Evolutionary conservation across 2,888 invertebrate species (phyloP).

Genomic region (Agrochola litura): DNA sequence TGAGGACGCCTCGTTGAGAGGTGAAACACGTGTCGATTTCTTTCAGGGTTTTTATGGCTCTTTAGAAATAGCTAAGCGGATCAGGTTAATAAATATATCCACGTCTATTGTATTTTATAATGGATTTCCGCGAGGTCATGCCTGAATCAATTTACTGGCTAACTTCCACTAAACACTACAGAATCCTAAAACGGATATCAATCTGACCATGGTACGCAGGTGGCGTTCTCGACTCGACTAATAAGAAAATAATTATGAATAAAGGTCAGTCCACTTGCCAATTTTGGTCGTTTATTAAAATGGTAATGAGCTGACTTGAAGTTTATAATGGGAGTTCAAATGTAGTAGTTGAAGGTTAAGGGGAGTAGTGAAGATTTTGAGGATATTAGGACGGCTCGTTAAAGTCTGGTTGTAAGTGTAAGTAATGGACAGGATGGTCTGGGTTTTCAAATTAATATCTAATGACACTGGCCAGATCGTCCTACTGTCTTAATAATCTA

Average conservation of each 20-base stretch:
- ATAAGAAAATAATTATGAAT: slow-evolving; percentile 80
- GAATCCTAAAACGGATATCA: slow-evolving; percentile 60
- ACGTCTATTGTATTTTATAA: no score
- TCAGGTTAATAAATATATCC: no score
- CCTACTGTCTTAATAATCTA: no score
- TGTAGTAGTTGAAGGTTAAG: slow-evolving; percentile 47
- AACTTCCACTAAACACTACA: neutral
- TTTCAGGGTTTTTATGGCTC: no score
- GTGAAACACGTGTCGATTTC: no score
- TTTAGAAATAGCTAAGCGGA: no score
- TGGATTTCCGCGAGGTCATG: no score
- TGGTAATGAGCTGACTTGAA: slow-evolving; percentile 67
- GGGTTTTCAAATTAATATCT: neutral
- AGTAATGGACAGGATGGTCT: neutral
- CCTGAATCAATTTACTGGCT: no score
- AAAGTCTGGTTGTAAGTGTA: neutral
- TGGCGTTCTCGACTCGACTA: slow-evolving; percentile 69
- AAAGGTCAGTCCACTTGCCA: slow-evolving; percentile 72
- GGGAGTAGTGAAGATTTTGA: slow-evolving; percentile 29
- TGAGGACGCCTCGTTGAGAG: no score
- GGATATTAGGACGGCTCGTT: slow-evolving; percentile 10
- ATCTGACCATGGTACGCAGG: slow-evolving; percentile 69
- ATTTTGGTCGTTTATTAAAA: slow-evolving; percentile 77
- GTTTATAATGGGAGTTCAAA: slow-evolving; percentile 63
- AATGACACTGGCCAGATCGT: neutral